Evolutionary conservation across 2,888 invertebrate genomes (phyloP).

Genomic region (Stenotaenia linearis): DNA sequence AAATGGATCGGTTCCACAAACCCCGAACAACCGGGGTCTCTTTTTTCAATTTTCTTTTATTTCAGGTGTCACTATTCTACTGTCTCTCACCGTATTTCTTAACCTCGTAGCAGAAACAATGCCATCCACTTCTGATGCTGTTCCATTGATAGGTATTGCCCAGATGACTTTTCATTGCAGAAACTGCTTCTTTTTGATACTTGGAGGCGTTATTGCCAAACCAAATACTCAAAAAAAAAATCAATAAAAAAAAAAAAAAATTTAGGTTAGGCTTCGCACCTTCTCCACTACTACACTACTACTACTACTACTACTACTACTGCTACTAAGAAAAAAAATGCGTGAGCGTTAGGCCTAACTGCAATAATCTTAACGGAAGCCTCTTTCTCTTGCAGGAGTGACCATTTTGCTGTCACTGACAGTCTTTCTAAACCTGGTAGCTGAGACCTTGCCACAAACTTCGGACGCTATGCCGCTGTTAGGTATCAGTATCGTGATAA

Average conservation of each 20-base stretch:
- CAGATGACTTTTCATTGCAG: slow-evolving; percentile 30
- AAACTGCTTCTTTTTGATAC: slow-evolving; percentile 36
- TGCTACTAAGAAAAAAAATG: not conserved
- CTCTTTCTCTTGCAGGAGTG: slow-evolving; percentile 62
- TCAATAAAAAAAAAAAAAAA: not conserved
- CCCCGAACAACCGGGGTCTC: not conserved
- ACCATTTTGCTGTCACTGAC: slow-evolving; percentile 95
- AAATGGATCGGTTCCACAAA: not conserved
- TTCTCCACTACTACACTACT: not conserved
- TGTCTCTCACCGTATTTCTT: slow-evolving; percentile 96
- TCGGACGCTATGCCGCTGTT: slow-evolving; percentile 54
- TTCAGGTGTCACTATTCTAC: slow-evolving; percentile 92
- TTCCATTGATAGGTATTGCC: slow-evolving; percentile 90
- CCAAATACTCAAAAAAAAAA: slow-evolving; percentile 20
- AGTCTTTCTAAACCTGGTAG: slow-evolving; percentile 97
- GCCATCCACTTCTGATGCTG: slow-evolving; percentile 97
- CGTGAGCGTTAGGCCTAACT: slow-evolving; percentile 16
- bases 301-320: slow-evolving; percentile 22
- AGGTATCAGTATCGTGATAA: slow-evolving; percentile 35
- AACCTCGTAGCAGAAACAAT: slow-evolving; percentile 96
- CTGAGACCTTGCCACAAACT: slow-evolving; percentile 97
- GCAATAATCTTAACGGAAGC: slow-evolving; percentile 1
- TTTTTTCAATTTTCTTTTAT: slow-evolving; percentile 42
- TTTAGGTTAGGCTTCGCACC: not conserved
- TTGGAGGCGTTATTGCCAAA: slow-evolving; percentile 33